A percentile compares a stretch with the other conserved stretches of the same genome.
These are phyloP conservation scores for Hypanus sabinus DNA, from an alignment of 2,113 vertebrate genomes.

Conservation along the genomic window DNA sequence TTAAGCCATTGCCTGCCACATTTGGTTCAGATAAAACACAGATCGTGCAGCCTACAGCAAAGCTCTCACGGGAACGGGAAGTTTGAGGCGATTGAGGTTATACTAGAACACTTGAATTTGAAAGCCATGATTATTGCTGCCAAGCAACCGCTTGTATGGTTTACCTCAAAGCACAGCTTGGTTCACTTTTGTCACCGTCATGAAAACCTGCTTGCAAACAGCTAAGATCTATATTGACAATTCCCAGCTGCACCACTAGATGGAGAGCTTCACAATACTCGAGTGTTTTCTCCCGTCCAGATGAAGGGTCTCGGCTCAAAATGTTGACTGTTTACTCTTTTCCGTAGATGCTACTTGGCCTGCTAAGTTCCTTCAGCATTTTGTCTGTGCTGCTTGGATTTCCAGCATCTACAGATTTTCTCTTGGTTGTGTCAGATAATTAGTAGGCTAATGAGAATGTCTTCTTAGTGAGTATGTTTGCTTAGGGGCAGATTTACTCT, in stretches of 20 bases:
- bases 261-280: slow-evolving; percentile 6
- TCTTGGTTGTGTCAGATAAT: neutral
- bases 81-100: neutral
- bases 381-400: no score
- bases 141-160: slow-evolving; percentile 22
- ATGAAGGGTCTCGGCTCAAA: no score
- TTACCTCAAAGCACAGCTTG: slow-evolving; percentile 19
- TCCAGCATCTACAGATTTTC: no score
- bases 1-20: neutral
- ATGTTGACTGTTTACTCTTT: no score
- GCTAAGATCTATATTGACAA: neutral
- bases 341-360: no score
- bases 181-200: neutral
- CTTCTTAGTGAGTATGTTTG: neutral
- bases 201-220: neutral
- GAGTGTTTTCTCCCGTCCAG: no score
- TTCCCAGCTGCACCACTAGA: neutral
- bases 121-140: slow-evolving; percentile 27
- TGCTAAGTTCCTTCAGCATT: no score
- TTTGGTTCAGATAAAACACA: neutral
- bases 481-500: neutral
- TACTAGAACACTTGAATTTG: slow-evolving; percentile 1
- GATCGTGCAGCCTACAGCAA: neutral
- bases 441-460: neutral
- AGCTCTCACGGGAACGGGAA: neutral